Base-by-base conservation (phyloP, 1,140 invertebrate species). In the Metaphire vulgaris region DNA sequence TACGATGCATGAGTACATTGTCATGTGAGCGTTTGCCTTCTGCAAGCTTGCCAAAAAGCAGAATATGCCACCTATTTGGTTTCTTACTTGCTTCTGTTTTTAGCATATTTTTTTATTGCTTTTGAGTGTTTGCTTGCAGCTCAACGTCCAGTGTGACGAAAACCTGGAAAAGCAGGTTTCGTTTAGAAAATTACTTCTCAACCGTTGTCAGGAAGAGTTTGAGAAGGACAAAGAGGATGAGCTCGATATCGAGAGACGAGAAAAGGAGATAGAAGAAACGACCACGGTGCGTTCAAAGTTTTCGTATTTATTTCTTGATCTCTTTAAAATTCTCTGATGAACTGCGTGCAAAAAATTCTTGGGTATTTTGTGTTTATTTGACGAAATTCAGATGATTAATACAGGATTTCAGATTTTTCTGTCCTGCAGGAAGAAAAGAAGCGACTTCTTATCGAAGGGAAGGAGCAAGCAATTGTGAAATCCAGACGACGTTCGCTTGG, bases 191-290 rank as follows among this genome's bases (percentile, higher is more conserved):
- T 85, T 95, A 15, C 89, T 97, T 74, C 88, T 97, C 64, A 91
- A 88, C 66, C 90, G 91, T 81, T 97, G 94, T 87, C 94, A 97
- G 84, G 87, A 88, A 34, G 92, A 95, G 84, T 97, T 97, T 87
- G 91, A 94, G 81, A 92, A 91, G 79, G 91, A 92, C 80, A 90
- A 87, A 77, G 80, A 86, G 6, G 88, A 90, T 65, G 90, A 92
- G 81, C 86, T 79, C 33, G 79, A 81, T 26, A 78, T 83, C 28
- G 79, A 81, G 32, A 77, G 78, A 14, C 79, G 76, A 28, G 69
- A 77, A 31, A 81, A 81, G 70, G 81, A 81, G 67, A 78, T 85
- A 28, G 82, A 84, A 29, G 78, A 80, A 34, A 81, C 82, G 68
- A 70, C 79, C 28, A 72, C 69, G n/a, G 68, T 66, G 12, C 21